Evolutionary conservation across 2,888 invertebrate genomes (phyloP).

Genomic region (Deilephila elpenor): DNA sequence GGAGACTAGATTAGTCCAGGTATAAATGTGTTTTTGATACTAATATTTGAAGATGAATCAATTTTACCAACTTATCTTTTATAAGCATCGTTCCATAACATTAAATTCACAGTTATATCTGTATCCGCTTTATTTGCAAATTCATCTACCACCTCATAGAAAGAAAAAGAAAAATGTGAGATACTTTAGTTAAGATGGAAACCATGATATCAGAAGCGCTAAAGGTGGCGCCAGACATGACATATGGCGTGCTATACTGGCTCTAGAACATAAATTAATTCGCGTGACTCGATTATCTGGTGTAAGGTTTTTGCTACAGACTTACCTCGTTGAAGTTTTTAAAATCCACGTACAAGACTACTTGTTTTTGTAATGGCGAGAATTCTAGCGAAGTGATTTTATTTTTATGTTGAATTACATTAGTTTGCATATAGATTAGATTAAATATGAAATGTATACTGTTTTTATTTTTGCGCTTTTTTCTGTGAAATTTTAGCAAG

Average conservation of each 20-base stretch:
- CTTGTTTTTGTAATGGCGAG: not conserved
- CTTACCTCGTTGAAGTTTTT: not conserved
- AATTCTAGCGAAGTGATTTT: not conserved
- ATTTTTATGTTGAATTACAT: not conserved
- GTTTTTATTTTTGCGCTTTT: not conserved
- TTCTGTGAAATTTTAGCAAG: too few relatives aligned
- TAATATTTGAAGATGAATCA: too few relatives aligned
- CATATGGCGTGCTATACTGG: not conserved
- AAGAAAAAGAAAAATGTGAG: not conserved
- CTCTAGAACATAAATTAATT: not conserved
- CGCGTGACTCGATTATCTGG: slow-evolving; percentile 8
- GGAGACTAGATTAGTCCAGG: too few relatives aligned
- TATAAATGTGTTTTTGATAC: too few relatives aligned
- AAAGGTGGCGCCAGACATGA: slow-evolving; percentile 9
- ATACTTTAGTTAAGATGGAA: not conserved
- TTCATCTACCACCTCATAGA: too few relatives aligned
- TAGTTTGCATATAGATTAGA: not conserved
- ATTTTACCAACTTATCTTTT: too few relatives aligned
- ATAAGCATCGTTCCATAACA: too few relatives aligned
- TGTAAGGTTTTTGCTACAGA: not conserved
- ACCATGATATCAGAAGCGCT: not conserved
- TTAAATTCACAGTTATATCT: too few relatives aligned
- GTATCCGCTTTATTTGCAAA: too few relatives aligned
- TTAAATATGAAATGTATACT: not conserved
- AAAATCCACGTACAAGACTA: not conserved